A percentile compares a stretch with the other conserved stretches of the same genome.
phyloP scores from a whole-genome alignment of 2,113 vertebrate genomes.

The Actenoides hombroni region DNA sequence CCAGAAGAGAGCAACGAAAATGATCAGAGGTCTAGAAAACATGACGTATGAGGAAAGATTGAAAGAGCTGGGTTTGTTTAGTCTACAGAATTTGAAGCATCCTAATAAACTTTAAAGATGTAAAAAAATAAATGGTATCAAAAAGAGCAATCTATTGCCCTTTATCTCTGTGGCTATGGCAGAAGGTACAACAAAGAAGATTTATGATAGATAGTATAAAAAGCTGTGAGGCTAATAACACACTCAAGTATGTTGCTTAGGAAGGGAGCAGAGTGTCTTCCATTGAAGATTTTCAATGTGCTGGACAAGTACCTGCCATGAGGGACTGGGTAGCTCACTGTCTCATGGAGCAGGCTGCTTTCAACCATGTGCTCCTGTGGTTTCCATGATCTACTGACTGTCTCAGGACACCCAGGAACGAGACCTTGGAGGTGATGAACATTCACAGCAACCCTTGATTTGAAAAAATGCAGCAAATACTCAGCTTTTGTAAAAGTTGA shows the following conservation, averaged over 20 bases:
- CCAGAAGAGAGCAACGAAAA: slow-evolving; percentile 24
- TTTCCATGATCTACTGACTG: background rate
- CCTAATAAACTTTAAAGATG: background rate
- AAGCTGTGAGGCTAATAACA: background rate
- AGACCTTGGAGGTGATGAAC: background rate
- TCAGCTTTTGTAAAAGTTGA: background rate
- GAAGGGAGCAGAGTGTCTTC: background rate
- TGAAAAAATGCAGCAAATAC: background rate
- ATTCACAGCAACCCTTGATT: background rate
- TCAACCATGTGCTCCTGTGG: background rate
- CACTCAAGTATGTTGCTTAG: background rate
- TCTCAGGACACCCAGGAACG: background rate
- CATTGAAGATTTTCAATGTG: background rate
- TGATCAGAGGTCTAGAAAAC: slow-evolving; percentile 25
- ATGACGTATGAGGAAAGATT: slow-evolving; percentile 13
- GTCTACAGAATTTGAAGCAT: slow-evolving; percentile 28
- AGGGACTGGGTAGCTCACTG: background rate
- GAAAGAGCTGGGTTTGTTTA: slow-evolving; percentile 56
- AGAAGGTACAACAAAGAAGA: background rate
- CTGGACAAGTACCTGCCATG: background rate
- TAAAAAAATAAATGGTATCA: background rate
- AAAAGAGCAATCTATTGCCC: background rate
- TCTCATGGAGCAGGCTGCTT: background rate
- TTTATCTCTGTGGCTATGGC: background rate
- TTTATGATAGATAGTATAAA: background rate